phyloP scores from a whole-genome alignment of 2,113 vertebrate species.

The rabbit (Oryctolagus cuniculus) region mOryCun1.1 NC_091434.1:90915501-90916000 shows the following conservation, averaged over 20 bases:
- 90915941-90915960: background rate
- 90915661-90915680: background rate
- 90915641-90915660: background rate
- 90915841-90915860: background rate
- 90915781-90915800: background rate
- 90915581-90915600: background rate
- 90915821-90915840: background rate
- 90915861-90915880: background rate
- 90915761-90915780: background rate
- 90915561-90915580: background rate
- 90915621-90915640: background rate
- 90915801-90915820: background rate
- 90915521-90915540: background rate
- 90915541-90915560: background rate
- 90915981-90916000: background rate
- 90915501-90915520: conserved; percentile 25
- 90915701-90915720: background rate
- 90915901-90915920: background rate
- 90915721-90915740: background rate
- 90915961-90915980: background rate
- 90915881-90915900: background rate
- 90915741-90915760: background rate
- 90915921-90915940: background rate
- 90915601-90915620: background rate
- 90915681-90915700: background rate